Conservation (phyloP, 2,797 vertebrate genomes). For the Amphiprion clarkii region DNA sequence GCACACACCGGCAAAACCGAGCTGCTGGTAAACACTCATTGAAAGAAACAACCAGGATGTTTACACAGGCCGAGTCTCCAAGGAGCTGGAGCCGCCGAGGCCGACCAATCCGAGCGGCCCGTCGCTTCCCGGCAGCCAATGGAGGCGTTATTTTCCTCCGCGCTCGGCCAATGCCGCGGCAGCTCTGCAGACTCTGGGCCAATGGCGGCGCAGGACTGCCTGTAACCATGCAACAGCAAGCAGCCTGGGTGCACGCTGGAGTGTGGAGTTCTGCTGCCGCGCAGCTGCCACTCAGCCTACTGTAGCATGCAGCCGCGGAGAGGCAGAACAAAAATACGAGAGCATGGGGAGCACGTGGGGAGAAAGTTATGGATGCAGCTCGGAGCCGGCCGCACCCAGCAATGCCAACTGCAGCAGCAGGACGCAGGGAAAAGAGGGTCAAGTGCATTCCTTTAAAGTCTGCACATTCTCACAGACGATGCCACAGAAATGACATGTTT, state of each 20-base stretch:
- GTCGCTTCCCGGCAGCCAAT: constrained; percentile 68
- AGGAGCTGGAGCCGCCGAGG: constrained; percentile 61
- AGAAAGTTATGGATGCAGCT: constrained; percentile 80
- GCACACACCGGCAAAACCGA: constrained; percentile 53
- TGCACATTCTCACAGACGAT: background rate
- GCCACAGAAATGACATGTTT: background rate
- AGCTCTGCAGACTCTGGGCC: constrained; percentile 63
- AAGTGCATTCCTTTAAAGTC: constrained; percentile 24
- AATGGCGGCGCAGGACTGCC: constrained; percentile 68
- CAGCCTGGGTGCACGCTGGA: constrained; percentile 58
- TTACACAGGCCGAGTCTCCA: constrained; percentile 80
- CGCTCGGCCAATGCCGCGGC: constrained; percentile 67
- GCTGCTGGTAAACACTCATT: constrained; percentile 80
- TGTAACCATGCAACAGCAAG: constrained; percentile 89
- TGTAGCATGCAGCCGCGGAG: constrained; percentile 41
- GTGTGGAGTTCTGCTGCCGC: constrained; percentile 65
- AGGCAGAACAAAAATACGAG: constrained; percentile 73
- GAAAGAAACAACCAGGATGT: constrained; percentile 80
- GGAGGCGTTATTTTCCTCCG: constrained; percentile 48
- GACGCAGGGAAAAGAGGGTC: background rate
- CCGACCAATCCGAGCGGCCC: constrained; percentile 74
- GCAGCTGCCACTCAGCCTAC: constrained; percentile 58
- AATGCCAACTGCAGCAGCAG: constrained; percentile 44
- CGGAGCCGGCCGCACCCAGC: constrained; percentile 75
- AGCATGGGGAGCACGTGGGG: constrained; percentile 84